Evolutionary conservation across 2,888 invertebrate genomes (phyloP).

Genomic region (Nymphalis c-album): DNA sequence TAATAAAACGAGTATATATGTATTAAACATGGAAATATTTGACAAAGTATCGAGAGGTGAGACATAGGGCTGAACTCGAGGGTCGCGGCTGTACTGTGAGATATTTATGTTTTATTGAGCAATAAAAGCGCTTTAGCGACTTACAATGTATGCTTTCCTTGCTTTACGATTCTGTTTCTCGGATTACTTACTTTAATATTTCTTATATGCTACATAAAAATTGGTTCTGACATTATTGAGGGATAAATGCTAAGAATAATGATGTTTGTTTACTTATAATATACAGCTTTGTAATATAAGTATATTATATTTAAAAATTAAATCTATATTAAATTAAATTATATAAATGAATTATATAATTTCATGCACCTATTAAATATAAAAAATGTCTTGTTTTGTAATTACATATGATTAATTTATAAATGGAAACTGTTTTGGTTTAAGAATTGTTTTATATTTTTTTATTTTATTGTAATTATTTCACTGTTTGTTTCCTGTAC

Average conservation of each 20-base stretch:
- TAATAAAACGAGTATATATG: neutral
- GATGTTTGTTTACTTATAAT: no score
- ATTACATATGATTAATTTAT: no score
- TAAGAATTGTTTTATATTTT: no score
- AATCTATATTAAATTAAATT: no score
- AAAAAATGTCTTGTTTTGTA: no score
- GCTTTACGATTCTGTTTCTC: slow-evolving; percentile 45
- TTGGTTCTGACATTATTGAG: neutral
- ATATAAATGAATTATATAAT: no score
- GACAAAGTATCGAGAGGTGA: neutral
- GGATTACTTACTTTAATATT: slow-evolving; percentile 19
- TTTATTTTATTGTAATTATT: no score
- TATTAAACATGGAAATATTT: neutral
- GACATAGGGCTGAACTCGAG: neutral
- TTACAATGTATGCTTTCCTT: slow-evolving; percentile 52
- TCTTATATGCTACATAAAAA: neutral
- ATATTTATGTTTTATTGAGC: slow-evolving; percentile 44
- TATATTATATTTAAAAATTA: no score
- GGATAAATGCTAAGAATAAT: neutral
- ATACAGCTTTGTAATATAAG: no score
- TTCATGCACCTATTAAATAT: no score
- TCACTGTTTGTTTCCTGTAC: no score
- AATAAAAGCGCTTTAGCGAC: slow-evolving; percentile 49
- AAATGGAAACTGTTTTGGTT: no score
- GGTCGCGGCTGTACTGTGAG: slow-evolving; percentile 5